Percentiles rank a stretch among this genome's conserved stretches.
Evolutionary conservation across 2,113 vertebrate species (phyloP).

Genomic region (Gymnorhina tibicen): DNA sequence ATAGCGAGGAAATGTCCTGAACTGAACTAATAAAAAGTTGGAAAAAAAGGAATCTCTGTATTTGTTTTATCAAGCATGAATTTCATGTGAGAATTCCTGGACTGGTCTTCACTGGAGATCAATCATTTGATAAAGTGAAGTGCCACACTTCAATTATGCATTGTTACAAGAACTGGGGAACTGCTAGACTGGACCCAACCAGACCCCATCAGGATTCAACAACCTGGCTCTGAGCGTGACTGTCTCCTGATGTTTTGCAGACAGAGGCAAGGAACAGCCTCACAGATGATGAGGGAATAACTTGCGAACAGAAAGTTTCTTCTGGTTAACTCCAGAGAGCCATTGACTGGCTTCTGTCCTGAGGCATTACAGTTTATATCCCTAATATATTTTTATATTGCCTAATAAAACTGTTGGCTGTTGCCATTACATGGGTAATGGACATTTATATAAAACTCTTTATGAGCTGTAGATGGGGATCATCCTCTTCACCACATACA

Average conservation of each 20-base stretch:
- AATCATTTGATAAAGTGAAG: background rate
- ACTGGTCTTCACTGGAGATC: background rate
- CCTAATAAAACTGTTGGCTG: slow-evolving; percentile 63
- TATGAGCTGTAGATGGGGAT: slow-evolving; percentile 55
- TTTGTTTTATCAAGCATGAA: background rate
- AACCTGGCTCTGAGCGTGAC: background rate
- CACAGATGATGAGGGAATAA: background rate
- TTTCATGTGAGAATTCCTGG: background rate
- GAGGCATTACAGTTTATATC: slow-evolving; percentile 57
- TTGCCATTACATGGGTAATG: slow-evolving; percentile 49
- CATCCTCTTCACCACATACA: slow-evolving; percentile 17
- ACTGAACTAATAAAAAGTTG: background rate
- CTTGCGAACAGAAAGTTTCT: slow-evolving; percentile 12
- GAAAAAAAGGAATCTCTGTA: background rate
- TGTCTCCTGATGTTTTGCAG: background rate
- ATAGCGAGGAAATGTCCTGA: background rate
- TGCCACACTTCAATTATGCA: background rate
- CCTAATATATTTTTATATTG: slow-evolving; percentile 62
- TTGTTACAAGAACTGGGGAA: background rate
- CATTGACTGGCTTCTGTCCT: slow-evolving; percentile 50
- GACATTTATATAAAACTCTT: slow-evolving; percentile 55
- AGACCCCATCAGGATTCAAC: background rate
- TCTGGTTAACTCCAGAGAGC: slow-evolving; percentile 7
- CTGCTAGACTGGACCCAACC: background rate
- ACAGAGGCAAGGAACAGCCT: background rate